Evolutionary conservation across 1,140 invertebrate genomes (phyloP).

Genomic region (Philotrypesis tridentata): DNA sequence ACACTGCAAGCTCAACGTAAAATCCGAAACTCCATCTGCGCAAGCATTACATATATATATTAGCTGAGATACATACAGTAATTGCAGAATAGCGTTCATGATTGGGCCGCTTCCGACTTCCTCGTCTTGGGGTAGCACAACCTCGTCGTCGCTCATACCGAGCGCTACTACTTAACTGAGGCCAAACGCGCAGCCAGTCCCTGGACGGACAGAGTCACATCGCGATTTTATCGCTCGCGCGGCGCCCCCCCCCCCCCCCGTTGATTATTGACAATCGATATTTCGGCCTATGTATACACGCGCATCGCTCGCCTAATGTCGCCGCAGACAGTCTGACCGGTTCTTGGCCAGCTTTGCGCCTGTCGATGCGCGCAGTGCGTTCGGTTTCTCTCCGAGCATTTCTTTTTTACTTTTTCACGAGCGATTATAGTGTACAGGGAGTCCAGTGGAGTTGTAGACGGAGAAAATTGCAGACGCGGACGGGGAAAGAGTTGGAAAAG

Average conservation of each 20-base stretch:
- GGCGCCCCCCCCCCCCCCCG: too few species aligned
- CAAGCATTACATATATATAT: background rate
- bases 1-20: too few species aligned
- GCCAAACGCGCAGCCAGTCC: background rate
- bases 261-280: slow-evolving; percentile 73
- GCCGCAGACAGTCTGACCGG: background rate
- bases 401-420: background rate
- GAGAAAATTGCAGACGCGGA: too few species aligned
- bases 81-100: slow-evolving; percentile 56
- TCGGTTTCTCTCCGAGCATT: too few species aligned
- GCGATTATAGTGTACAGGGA: too few species aligned
- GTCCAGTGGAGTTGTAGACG: too few species aligned
- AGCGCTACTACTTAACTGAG: slow-evolving; percentile 59
- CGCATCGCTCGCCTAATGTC: background rate
- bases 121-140: slow-evolving; percentile 29
- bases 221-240: slow-evolving; percentile 14
- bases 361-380: background rate
- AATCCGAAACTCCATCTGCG: background rate
- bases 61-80: slow-evolving; percentile 35
- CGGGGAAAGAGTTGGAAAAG: background rate
- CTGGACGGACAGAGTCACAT: background rate
- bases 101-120: background rate
- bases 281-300: background rate
- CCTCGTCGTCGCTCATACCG: slow-evolving; percentile 60
- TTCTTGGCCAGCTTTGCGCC: background rate